Base-by-base conservation (phyloP, 2,113 vertebrate species). In the Seriola dumerili region DNA sequence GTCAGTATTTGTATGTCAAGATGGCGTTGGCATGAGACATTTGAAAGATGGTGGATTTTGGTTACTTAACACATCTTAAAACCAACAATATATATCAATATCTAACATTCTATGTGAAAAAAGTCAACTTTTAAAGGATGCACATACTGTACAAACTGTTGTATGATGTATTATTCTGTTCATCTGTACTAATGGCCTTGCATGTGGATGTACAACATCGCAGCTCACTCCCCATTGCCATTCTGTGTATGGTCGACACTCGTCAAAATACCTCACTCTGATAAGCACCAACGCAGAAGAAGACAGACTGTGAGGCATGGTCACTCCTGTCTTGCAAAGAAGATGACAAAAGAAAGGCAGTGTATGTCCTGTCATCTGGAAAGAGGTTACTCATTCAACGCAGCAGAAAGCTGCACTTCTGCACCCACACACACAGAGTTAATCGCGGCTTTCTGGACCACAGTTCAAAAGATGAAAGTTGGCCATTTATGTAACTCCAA, bases 241-340 rank as follows among this genome's bases (percentile, higher is more conserved):
- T 63, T 32, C 32, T 36, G 50, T 38, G 34, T 46, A 23, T 17
- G 55, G 76, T 36, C 25, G 8, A 21, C 11, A 8, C 32, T 63
- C 58, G 8, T 59, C 65, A 34, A 50, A 62, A 23, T 12, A 17
- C 14, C 25, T 61, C 21, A 50, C 38, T 38, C 34, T 38, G 65
- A 38, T 55, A 42, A 82, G 57, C 36, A 5, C 46, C 8, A 32
- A 75, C 64, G 21, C 73, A 32, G 21, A 55, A 50, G 61, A 32
- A n/a, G 66, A 76, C 0, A 2, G n/a, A 66, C 29, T 19, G 32
- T 25, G 40, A 72, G 78, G 12, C 54, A 23, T 11, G 64, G 72
- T 76, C 52, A 69, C 57, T 74, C 57, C 59, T 44, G 69, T 40
- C 84, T 48, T 8, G 32, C n/a, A 44, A 14, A 58, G 62, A 16